A percentile compares a stretch with the other conserved stretches of the same genome.
Conservation (phyloP, 2,797 vertebrate species). For the Loris lydekkerianus region DNA sequence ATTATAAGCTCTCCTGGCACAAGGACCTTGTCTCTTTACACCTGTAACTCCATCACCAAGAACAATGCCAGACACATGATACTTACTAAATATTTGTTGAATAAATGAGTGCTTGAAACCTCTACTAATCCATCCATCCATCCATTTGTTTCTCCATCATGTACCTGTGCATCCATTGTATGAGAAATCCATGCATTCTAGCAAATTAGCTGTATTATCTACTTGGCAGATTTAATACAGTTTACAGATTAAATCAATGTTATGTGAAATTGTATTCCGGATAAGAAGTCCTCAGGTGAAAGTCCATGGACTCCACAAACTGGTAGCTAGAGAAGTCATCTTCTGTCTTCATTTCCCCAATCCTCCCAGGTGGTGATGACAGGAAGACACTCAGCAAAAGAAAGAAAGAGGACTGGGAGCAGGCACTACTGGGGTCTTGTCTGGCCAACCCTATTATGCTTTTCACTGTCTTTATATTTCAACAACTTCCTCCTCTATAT, state of each 20-base stretch:
- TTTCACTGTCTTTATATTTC: conserved; percentile 51
- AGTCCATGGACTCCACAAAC: not conserved
- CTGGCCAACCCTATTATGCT: not conserved
- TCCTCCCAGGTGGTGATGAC: not conserved
- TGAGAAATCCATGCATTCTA: conserved; percentile 7
- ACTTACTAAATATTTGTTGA: conserved; percentile 27
- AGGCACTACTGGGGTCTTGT: not conserved
- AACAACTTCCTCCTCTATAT: conserved; percentile 60
- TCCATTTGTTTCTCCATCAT: not conserved
- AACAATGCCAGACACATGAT: not conserved
- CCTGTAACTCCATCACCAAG: not conserved
- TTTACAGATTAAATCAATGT: not conserved
- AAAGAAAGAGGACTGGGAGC: not conserved
- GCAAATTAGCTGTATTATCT: conserved; percentile 5
- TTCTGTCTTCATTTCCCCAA: not conserved
- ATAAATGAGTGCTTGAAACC: not conserved
- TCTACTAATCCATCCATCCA: conserved; percentile 34
- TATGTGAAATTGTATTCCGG: conserved; percentile 12
- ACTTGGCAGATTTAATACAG: not conserved
- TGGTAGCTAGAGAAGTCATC: not conserved
- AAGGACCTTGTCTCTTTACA: not conserved
- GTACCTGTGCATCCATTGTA: not conserved
- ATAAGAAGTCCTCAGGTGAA: not conserved
- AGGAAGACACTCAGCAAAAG: conserved; percentile 4
- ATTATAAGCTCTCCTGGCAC: not conserved